Percentiles rank a stretch among this genome's conserved stretches.
Evolutionary conservation across 2,888 invertebrate species (phyloP).

Genomic region (Hirtodrosophila histrioides): DNA sequence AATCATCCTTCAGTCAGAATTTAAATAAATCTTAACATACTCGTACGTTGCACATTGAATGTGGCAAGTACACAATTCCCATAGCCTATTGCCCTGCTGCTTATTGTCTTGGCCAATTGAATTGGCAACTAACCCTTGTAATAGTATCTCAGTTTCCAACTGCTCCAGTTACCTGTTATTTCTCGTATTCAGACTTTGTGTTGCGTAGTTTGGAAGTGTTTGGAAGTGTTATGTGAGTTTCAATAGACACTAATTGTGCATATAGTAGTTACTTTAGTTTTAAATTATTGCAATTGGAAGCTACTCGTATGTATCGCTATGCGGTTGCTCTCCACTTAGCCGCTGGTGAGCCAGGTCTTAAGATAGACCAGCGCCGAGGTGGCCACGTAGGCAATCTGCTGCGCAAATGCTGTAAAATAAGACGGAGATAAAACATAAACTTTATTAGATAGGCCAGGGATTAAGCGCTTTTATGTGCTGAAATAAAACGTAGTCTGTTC

Average conservation of each 20-base stretch:
- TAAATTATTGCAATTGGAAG: background rate
- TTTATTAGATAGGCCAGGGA: constrained; percentile 57
- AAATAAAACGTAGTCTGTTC: constrained; percentile 42
- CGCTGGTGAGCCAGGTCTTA: constrained; percentile 74
- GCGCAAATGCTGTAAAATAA: constrained; percentile 65
- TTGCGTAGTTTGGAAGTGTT: constrained; percentile 56
- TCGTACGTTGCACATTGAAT: constrained; percentile 6
- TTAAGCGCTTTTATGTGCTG: constrained; percentile 54
- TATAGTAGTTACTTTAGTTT: too few species aligned
- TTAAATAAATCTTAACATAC: constrained; percentile 11
- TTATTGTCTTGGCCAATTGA: constrained; percentile 45
- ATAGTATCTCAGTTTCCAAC: constrained; percentile 27
- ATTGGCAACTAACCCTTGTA: constrained; percentile 10
- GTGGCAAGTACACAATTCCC: constrained; percentile 14
- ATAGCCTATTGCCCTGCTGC: constrained; percentile 38
- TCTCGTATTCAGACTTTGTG: constrained; percentile 65
- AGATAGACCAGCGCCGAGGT: constrained; percentile 69
- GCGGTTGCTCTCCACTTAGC: constrained; percentile 43
- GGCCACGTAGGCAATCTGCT: constrained; percentile 58
- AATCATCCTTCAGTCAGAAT: constrained; percentile 24
- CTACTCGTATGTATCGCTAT: background rate
- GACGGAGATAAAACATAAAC: constrained; percentile 50
- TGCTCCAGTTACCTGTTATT: constrained; percentile 26
- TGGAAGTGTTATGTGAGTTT: constrained; percentile 7
- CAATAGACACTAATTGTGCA: constrained; percentile 1